These are phyloP conservation scores for Scartelaos histophorus DNA, from an alignment of 2,113 vertebrate genomes.

Conservation along the genomic window DNA sequence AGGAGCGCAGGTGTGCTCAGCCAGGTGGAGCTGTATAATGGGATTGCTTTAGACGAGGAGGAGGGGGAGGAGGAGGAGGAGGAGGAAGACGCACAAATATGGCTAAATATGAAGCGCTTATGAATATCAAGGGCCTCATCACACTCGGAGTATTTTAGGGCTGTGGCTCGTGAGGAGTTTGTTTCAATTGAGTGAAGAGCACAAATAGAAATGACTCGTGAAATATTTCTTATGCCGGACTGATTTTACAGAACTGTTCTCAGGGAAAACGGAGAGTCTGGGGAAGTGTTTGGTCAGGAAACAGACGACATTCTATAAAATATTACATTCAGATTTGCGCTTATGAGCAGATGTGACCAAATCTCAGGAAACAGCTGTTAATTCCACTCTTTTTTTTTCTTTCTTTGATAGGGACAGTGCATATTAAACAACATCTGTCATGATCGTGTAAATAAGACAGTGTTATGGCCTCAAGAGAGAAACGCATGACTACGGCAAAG, in stretches of 20 bases:
- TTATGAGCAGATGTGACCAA: too few species aligned
- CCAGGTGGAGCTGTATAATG: conserved; percentile 47
- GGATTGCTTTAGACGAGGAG: conserved; percentile 26
- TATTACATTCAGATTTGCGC: too few species aligned
- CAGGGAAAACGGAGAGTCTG: too few species aligned
- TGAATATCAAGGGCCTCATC: background rate
- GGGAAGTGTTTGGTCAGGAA: too few species aligned
- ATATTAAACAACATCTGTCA: too few species aligned
- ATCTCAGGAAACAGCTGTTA: too few species aligned
- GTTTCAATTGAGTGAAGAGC: background rate
- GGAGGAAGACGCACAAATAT: background rate
- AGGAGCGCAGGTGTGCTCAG: conserved; percentile 63
- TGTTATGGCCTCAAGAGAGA: too few species aligned
- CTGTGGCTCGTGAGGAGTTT: background rate
- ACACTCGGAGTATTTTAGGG: background rate
- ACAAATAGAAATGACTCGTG: background rate
- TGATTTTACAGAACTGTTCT: background rate
- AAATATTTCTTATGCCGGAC: background rate
- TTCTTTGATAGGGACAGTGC: too few species aligned
- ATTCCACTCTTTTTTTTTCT: too few species aligned
- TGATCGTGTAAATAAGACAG: too few species aligned
- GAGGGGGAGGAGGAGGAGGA: background rate
- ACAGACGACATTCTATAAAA: too few species aligned
- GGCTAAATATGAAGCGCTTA: background rate
- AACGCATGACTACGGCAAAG: too few species aligned